Percentiles rank a stretch among this genome's conserved stretches.
Evolutionary conservation across 2,113 vertebrate genomes (phyloP).

Genomic region (Oenanthe melanoleuca): DNA sequence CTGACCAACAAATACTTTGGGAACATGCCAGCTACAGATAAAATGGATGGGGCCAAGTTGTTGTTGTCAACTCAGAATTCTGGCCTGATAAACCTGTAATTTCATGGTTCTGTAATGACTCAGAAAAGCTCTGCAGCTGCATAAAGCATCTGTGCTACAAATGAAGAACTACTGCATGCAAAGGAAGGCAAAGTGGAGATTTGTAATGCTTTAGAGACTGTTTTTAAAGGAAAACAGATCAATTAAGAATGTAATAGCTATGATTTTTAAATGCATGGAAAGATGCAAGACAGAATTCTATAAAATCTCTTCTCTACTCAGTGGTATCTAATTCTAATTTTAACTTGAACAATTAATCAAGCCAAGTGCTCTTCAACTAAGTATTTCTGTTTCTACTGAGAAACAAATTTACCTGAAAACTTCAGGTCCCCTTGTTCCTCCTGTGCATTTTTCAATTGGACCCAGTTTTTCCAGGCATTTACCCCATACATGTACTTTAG

Average conservation of each 20-base stretch:
- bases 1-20: conserved; percentile 1
- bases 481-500: conserved; percentile 91
- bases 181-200: neutral
- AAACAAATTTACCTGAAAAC: conserved; percentile 73
- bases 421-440: conserved; percentile 85
- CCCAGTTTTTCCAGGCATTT: conserved; percentile 95
- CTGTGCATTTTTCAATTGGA: conserved; percentile 89
- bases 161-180: neutral
- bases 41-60: neutral
- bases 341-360: neutral
- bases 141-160: neutral
- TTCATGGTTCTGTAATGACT: neutral
- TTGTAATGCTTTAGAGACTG: neutral
- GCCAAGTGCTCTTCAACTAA: neutral
- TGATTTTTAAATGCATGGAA: neutral
- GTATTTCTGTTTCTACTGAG: neutral
- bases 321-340: neutral
- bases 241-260: neutral
- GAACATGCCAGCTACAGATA: neutral
- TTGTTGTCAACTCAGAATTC: neutral
- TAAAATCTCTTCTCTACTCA: neutral
- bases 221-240: neutral
- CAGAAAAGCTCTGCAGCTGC: neutral
- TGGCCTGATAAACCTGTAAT: neutral
- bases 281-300: neutral